A percentile compares a stretch with the other conserved stretches of the same genome.
Conservation (phyloP, 1,140 invertebrate species). For the Diorhabda sublineata region DNA sequence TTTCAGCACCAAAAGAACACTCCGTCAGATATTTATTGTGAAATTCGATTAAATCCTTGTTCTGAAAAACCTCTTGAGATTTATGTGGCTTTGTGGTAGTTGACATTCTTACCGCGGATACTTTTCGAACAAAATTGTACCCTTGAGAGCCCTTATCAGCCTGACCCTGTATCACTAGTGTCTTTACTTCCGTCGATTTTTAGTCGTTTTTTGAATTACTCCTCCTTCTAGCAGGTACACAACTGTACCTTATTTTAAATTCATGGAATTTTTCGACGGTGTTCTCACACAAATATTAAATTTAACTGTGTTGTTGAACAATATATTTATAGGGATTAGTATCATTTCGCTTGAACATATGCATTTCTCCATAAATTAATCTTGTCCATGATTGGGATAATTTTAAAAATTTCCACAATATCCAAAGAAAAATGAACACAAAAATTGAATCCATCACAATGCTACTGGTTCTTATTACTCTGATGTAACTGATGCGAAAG, state of each 20-base stretch:
- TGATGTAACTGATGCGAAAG: too few species aligned
- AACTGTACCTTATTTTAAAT: neutral
- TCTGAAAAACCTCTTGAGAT: slow-evolving; percentile 12
- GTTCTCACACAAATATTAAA: neutral
- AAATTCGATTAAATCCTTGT: slow-evolving; percentile 10
- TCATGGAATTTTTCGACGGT: neutral
- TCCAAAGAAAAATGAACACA: too few species aligned
- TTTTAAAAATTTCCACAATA: too few species aligned
- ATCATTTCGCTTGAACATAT: too few species aligned
- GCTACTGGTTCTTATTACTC: too few species aligned
- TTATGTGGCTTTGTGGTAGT: slow-evolving; percentile 10
- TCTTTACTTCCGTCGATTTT: slow-evolving; percentile 3
- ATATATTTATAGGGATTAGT: neutral
- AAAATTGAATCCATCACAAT: too few species aligned
- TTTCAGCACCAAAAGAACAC: neutral
- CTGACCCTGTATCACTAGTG: slow-evolving; percentile 10
- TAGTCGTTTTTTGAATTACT: neutral
- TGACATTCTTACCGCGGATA: slow-evolving; percentile 9
- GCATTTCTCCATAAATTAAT: too few species aligned
- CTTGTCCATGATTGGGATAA: too few species aligned
- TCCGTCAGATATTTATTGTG: slow-evolving; percentile 4
- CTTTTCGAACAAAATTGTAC: slow-evolving; percentile 5
- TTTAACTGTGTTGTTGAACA: neutral
- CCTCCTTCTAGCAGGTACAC: neutral
- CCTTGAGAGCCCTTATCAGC: slow-evolving; percentile 14